These are phyloP conservation scores for Chaetodon auriga DNA, from an alignment of 2,113 vertebrate species.

Conservation along the genomic window DNA sequence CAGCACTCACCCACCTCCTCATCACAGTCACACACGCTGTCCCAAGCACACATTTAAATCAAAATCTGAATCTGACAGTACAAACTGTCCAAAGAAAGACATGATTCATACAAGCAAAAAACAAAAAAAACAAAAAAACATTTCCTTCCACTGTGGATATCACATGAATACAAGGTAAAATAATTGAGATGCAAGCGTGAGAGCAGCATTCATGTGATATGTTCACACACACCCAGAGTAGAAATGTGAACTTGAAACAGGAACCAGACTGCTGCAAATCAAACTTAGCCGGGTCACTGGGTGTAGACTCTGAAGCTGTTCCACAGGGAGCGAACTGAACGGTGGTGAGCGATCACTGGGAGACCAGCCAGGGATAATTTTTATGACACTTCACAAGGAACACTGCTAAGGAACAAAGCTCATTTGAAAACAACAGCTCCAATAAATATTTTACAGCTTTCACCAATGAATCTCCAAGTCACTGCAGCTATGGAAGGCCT, in stretches of 20 bases:
- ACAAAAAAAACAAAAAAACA: not conserved
- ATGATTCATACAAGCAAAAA: not conserved
- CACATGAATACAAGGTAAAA: not conserved
- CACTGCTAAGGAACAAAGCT: conserved; percentile 4
- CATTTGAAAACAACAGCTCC: conserved; percentile 1
- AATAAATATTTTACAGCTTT: conserved; percentile 35
- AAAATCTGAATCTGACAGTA: not conserved
- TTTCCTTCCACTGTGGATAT: not conserved
- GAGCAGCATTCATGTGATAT: not conserved
- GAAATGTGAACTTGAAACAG: conserved; percentile 48
- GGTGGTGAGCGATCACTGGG: conserved; percentile 44
- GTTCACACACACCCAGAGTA: not conserved
- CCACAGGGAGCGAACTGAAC: conserved; percentile 4
- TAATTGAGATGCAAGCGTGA: not conserved
- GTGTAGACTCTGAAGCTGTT: conserved; percentile 47
- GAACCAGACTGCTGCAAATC: conserved; percentile 28
- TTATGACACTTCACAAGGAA: not conserved
- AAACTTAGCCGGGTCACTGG: conserved; percentile 41
- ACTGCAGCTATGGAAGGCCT: not conserved
- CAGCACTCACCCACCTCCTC: conserved; percentile 16
- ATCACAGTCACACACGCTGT: conserved; percentile 32
- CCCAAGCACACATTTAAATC: conserved; percentile 15
- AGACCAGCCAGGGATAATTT: conserved; percentile 36
- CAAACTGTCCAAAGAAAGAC: conserved; percentile 1
- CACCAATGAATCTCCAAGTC: not conserved